Evolutionary conservation across 2,113 vertebrate species (phyloP).

Genomic region (Pseudopipra pipra): DNA sequence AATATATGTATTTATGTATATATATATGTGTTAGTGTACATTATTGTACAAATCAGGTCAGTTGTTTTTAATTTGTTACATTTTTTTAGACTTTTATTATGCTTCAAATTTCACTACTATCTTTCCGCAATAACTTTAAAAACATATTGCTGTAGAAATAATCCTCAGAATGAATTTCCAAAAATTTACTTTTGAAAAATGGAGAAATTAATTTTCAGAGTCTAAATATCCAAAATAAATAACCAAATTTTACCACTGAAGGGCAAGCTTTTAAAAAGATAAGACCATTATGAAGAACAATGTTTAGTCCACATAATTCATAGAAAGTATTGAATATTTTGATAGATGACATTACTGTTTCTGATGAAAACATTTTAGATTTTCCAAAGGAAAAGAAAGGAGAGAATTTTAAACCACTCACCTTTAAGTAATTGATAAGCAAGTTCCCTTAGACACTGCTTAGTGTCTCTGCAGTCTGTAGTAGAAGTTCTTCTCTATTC

Average conservation of each 20-base stretch:
- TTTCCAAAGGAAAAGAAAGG: neutral
- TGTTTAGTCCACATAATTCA: neutral
- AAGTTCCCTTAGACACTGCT: neutral
- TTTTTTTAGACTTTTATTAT: neutral
- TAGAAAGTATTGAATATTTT: neutral
- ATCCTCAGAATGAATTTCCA: neutral
- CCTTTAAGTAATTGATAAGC: neutral
- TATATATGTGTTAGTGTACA: neutral
- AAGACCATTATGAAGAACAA: neutral
- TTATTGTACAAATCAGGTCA: neutral
- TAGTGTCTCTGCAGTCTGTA: neutral
- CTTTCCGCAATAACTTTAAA: neutral
- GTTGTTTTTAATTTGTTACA: neutral
- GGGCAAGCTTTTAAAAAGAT: neutral
- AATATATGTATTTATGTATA: neutral
- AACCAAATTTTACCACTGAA: neutral
- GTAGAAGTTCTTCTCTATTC: neutral
- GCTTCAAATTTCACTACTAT: neutral
- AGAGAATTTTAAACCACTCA: neutral
- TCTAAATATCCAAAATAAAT: neutral
- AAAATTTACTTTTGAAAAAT: neutral
- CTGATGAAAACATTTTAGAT: neutral
- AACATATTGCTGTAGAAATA: neutral
- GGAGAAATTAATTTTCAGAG: neutral
- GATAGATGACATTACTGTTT: neutral